Evolutionary conservation across 2,113 vertebrate species (phyloP).

Genomic region (Phalacrocorax brasilianus): DNA sequence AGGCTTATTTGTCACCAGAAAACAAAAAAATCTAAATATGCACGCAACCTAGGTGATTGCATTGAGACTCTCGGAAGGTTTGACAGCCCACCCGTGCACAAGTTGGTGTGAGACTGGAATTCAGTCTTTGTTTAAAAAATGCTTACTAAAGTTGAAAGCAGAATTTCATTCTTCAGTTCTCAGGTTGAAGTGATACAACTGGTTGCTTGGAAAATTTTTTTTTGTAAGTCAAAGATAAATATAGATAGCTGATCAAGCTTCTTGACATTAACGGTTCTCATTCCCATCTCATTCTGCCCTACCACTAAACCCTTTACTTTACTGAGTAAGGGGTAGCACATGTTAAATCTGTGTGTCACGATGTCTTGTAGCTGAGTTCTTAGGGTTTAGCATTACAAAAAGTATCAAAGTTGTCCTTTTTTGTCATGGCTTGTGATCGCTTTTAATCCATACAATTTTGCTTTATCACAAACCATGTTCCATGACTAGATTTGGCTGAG

Average conservation of each 20-base stretch:
- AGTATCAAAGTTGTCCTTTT: neutral
- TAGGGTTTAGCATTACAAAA: neutral
- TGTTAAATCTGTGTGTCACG: neutral
- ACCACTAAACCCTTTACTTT: neutral
- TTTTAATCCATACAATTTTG: neutral
- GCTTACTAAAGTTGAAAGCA: neutral
- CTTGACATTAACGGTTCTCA: neutral
- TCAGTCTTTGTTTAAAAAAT: neutral
- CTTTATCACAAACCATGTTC: neutral
- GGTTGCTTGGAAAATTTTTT: neutral
- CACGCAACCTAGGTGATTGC: neutral
- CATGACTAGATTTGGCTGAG: neutral
- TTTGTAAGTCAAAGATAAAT: neutral
- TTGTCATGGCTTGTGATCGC: neutral
- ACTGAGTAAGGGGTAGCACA: neutral
- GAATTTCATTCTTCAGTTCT: neutral
- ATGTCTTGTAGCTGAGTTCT: neutral
- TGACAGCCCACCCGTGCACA: neutral
- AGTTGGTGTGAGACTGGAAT: neutral
- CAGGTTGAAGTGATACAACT: neutral
- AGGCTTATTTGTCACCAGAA: neutral
- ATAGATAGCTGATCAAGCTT: neutral
- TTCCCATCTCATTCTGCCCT: accelerated
- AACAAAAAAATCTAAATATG: neutral
- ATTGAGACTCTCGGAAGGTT: neutral